Conservation (phyloP, 2,113 vertebrate species). For the Pipa parva region DNA sequence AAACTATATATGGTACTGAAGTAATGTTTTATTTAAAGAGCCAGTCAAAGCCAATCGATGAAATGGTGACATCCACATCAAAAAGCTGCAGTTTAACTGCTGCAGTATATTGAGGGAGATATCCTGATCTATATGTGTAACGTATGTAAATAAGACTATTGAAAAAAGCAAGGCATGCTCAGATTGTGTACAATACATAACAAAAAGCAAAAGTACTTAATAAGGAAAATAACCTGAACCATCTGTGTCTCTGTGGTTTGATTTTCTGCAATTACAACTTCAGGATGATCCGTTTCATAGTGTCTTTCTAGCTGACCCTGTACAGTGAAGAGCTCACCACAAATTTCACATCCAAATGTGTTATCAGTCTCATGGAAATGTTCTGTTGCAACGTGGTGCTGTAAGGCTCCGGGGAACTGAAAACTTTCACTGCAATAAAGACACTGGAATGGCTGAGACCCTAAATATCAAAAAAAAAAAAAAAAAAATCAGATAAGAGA, state of each 20-base stretch:
- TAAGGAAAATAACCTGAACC: slow-evolving; percentile 54
- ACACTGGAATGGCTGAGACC: slow-evolving; percentile 54
- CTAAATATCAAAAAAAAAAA: slow-evolving; percentile 24
- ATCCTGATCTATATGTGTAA: too few species aligned
- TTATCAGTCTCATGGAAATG: slow-evolving; percentile 58
- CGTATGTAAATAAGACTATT: too few species aligned
- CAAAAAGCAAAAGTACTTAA: neutral
- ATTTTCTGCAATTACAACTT: slow-evolving; percentile 48
- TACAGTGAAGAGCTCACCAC: slow-evolving; percentile 63
- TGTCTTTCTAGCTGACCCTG: slow-evolving; percentile 70
- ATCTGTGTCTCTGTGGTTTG: slow-evolving; percentile 54
- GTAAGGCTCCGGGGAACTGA: slow-evolving; percentile 63
- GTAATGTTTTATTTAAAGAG: too few species aligned
- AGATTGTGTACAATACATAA: neutral
- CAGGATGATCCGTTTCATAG: slow-evolving; percentile 65
- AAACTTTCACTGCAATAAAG: slow-evolving; percentile 60
- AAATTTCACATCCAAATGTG: slow-evolving; percentile 67
- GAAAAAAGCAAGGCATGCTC: too few species aligned
- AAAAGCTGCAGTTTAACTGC: too few species aligned
- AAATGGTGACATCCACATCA: too few species aligned
- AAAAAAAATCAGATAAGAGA: too few species aligned
- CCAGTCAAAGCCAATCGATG: too few species aligned
- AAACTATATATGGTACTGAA: too few species aligned
- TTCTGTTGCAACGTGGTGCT: slow-evolving; percentile 63
- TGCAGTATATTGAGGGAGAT: too few species aligned